Conservation (phyloP, 1,140 invertebrate genomes). For the Elymnias hypermnestra region DNA sequence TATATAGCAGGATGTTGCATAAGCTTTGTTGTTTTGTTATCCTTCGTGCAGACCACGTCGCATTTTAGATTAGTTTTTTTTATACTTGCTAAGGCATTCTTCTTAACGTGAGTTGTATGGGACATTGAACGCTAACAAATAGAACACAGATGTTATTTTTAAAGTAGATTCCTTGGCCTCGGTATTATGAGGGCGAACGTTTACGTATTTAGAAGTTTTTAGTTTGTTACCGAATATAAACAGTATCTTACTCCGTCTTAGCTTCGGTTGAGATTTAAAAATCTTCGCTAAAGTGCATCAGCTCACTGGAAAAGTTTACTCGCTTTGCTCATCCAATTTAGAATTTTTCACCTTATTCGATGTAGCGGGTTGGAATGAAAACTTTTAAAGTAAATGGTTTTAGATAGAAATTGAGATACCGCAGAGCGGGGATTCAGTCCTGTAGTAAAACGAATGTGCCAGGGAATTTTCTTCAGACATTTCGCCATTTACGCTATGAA, state of each 20-base stretch:
- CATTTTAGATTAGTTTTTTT: conserved; percentile 71
- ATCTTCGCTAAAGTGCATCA: conserved; percentile 16
- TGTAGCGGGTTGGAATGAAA: conserved; percentile 29
- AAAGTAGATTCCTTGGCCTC: conserved; percentile 7
- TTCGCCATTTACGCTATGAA: too few species aligned
- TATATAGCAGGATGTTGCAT: conserved; percentile 71
- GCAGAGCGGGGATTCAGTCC: conserved; percentile 21
- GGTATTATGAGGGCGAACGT: conserved; percentile 14
- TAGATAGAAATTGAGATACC: conserved; percentile 45
- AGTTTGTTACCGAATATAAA: conserved; percentile 26
- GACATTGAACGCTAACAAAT: conserved; percentile 42
- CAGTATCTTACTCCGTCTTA: conserved; percentile 18
- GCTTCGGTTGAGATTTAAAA: conserved; percentile 8
- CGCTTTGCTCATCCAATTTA: conserved; percentile 13
- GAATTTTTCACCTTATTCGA: conserved; percentile 21
- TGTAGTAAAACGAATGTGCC: conserved; percentile 26
- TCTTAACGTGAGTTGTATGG: conserved; percentile 34
- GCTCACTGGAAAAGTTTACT: conserved; percentile 9
- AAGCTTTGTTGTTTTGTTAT: conserved; percentile 71
- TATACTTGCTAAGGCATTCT: conserved; percentile 35
- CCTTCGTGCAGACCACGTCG: conserved; percentile 51
- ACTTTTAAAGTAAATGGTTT: conserved; percentile 51
- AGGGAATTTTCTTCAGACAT: conserved; percentile 21
- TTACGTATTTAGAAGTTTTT: conserved; percentile 22
- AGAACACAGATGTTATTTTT: conserved; percentile 23